Evolutionary conservation across 2,113 vertebrate genomes (phyloP).

Genomic region (Scophthalmus maximus): DNA sequence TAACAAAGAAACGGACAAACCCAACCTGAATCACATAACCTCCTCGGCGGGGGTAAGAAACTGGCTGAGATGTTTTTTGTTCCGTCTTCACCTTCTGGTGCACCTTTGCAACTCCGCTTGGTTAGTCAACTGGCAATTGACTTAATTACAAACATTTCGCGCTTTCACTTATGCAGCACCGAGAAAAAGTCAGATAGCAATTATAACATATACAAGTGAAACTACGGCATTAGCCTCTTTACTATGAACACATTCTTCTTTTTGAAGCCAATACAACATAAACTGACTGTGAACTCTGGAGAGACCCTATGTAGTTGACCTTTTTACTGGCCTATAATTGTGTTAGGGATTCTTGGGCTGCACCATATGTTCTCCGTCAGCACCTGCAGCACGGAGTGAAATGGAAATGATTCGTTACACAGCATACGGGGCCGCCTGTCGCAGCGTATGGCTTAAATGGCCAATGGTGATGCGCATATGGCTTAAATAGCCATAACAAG

Average conservation of each 20-base stretch:
- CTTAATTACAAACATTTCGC: neutral
- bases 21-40: too few species aligned
- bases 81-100: too few species aligned
- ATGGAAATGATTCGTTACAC: constrained; percentile 40
- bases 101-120: too few species aligned
- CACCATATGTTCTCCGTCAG: constrained; percentile 15
- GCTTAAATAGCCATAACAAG: constrained; percentile 11
- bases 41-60: too few species aligned
- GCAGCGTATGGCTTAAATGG: constrained; percentile 16
- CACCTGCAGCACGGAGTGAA: constrained; percentile 29
- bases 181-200: too few species aligned
- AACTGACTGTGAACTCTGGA: neutral
- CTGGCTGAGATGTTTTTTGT: too few species aligned
- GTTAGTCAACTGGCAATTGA: neutral
- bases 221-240: too few species aligned
- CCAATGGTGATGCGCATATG: constrained; percentile 16
- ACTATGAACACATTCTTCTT: neutral
- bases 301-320: constrained; percentile 15
- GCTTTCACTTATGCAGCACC: too few species aligned
- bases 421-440: constrained; percentile 9
- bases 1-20: too few species aligned
- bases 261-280: neutral
- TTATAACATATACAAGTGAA: too few species aligned
- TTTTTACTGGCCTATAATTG: constrained; percentile 13
- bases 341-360: constrained; percentile 22